Percentiles rank a stretch among this genome's conserved stretches.
phyloP scores from a whole-genome alignment of 2,797 vertebrate genomes.

The Mastacembelus armatus region DNA sequence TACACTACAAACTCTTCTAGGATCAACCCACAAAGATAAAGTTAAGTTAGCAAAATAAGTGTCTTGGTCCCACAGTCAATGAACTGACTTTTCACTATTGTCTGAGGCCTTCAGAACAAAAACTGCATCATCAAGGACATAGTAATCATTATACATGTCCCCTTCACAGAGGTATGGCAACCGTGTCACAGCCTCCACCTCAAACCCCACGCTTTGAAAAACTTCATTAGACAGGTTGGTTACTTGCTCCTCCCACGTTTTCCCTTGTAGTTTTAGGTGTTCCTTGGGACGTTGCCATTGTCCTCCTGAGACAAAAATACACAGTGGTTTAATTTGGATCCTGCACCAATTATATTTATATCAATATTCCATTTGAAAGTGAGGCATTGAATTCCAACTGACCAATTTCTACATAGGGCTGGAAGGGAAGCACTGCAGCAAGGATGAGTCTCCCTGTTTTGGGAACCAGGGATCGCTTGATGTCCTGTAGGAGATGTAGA shows the following conservation, averaged over 20 bases:
- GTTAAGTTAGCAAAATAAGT: not conserved
- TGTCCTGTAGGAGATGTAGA: conserved; percentile 90
- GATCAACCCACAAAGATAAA: not conserved
- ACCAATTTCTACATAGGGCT: conserved; percentile 98
- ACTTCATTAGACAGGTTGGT: conserved; percentile 88
- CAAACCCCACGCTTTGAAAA: conserved; percentile 89
- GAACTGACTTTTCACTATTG: conserved; percentile 29
- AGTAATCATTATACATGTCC: conserved; percentile 98
- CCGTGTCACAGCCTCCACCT: conserved; percentile 93
- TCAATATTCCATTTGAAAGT: not conserved
- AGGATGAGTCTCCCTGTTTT: conserved; percentile 91
- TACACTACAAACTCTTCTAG: conserved; percentile 7
- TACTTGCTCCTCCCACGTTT: conserved; percentile 97
- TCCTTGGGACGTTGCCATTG: conserved; percentile 95
- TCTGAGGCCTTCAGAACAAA: conserved; percentile 90
- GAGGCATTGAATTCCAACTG: conserved; percentile 62
- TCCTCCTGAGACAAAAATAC: conserved; percentile 84
- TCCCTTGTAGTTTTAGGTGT: conserved; percentile 89
- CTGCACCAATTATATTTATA: not conserved
- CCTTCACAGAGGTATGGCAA: conserved; percentile 97
- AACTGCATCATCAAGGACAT: conserved; percentile 95
- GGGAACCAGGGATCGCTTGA: conserved; percentile 90
- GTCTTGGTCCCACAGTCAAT: conserved; percentile 4
- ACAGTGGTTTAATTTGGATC: not conserved
- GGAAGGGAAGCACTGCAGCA: conserved; percentile 94